These are phyloP conservation scores for Eupithecia pulchellata DNA, from an alignment of 2,888 invertebrate species.

Conservation along the genomic window DNA sequence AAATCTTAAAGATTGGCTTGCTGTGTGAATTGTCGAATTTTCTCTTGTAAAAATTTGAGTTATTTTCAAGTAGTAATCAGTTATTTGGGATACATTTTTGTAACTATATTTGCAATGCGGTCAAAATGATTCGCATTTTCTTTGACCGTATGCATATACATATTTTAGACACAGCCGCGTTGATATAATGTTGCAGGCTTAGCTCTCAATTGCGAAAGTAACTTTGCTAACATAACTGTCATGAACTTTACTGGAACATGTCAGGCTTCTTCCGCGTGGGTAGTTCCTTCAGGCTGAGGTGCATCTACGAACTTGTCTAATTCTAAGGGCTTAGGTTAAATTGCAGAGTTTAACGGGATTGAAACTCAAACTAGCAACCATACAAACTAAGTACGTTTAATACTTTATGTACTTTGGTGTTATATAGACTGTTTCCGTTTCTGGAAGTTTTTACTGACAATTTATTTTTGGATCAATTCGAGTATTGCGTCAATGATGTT, in stretches of 20 bases:
- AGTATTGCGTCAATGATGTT: neutral
- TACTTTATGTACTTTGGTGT: neutral
- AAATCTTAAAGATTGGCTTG: too few species aligned
- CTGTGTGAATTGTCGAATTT: too few species aligned
- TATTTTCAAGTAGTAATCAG: too few species aligned
- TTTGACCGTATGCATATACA: too few species aligned
- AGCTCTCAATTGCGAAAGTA: neutral
- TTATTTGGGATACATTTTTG: too few species aligned
- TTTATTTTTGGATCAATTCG: neutral
- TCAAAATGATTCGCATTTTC: too few species aligned
- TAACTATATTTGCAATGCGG: too few species aligned
- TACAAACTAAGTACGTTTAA: neutral
- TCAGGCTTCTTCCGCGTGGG: slow-evolving; percentile 45
- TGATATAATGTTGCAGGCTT: neutral
- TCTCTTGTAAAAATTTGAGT: too few species aligned
- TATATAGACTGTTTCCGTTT: neutral
- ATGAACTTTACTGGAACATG: slow-evolving; percentile 24
- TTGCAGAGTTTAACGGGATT: slow-evolving; percentile 22
- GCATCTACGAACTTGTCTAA: slow-evolving; percentile 45
- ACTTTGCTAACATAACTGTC: neutral
- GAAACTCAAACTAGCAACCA: slow-evolving; percentile 19
- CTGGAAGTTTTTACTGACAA: neutral
- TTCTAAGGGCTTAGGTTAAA: slow-evolving; percentile 31
- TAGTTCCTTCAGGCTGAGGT: slow-evolving; percentile 48
- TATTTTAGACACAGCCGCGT: neutral